A percentile compares a stretch with the other conserved stretches of the same genome.
phyloP scores from a whole-genome alignment of 2,888 invertebrate genomes.

The Eremobia ochroleuca region DNA sequence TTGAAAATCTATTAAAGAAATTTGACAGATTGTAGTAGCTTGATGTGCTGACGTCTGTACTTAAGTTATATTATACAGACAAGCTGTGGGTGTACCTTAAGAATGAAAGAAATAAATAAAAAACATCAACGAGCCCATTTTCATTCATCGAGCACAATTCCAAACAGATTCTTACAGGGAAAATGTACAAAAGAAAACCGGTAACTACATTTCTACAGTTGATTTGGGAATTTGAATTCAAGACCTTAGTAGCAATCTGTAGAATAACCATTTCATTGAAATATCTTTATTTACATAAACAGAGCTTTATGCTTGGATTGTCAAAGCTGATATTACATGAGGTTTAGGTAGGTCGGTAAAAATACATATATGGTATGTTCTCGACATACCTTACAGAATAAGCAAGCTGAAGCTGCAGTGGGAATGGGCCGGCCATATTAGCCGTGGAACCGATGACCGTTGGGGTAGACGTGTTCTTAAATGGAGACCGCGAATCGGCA shows the following conservation, averaged over 20 bases:
- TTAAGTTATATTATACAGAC: too few species aligned
- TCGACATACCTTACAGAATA: not conserved
- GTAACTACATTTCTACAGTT: conserved; percentile 8
- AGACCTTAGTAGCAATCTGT: conserved; percentile 5
- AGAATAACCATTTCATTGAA: conserved; percentile 32
- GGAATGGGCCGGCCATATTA: not conserved
- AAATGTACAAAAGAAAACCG: conserved; percentile 12
- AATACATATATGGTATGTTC: too few species aligned
- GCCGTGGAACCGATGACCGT: too few species aligned
- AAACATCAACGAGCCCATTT: too few species aligned
- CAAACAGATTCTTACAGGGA: conserved; percentile 10
- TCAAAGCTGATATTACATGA: not conserved
- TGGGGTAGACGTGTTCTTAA: not conserved
- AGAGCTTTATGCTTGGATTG: not conserved
- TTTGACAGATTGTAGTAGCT: too few species aligned
- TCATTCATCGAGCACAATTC: not conserved
- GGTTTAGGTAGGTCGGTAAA: not conserved
- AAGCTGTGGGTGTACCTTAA: too few species aligned
- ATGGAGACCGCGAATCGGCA: not conserved
- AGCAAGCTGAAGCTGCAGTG: not conserved
- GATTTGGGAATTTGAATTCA: conserved; percentile 38
- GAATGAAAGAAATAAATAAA: too few species aligned
- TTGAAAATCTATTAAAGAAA: too few species aligned
- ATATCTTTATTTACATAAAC: conserved; percentile 15
- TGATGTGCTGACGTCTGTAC: too few species aligned